These are phyloP conservation scores for Drosophila gunungcola DNA, from an alignment of 1,140 invertebrate species.

Conservation along the genomic window DNA sequence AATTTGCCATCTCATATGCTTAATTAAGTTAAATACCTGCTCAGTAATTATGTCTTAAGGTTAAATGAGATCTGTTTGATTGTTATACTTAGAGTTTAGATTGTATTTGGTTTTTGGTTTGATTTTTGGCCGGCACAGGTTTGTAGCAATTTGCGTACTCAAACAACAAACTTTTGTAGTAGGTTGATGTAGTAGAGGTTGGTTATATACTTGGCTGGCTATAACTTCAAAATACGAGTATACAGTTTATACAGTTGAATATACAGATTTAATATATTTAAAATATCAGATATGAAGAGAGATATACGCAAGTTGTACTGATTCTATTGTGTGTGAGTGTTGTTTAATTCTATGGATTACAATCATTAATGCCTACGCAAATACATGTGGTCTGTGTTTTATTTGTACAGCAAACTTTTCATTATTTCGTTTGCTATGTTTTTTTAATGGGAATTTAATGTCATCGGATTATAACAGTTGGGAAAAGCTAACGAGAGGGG, in stretches of 20 bases:
- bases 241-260: slow-evolving; percentile 72
- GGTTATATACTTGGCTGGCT: slow-evolving; percentile 75
- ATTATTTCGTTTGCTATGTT: slow-evolving; percentile 11
- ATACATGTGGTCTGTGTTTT: slow-evolving; percentile 27
- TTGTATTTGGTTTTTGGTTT: slow-evolving; percentile 57
- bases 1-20: slow-evolving; percentile 13
- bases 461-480: slow-evolving; percentile 41
- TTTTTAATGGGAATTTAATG: slow-evolving; percentile 59
- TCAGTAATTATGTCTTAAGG: slow-evolving; percentile 57
- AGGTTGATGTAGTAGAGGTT: slow-evolving; percentile 54
- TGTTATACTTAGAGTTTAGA: slow-evolving; percentile 76
- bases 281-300: slow-evolving; percentile 45
- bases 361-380: slow-evolving; percentile 48
- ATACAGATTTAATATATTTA: slow-evolving; percentile 55
- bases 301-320: slow-evolving; percentile 27
- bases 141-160: slow-evolving; percentile 82
- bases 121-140: slow-evolving; percentile 73
- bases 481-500: slow-evolving; percentile 9
- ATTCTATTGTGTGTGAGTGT: slow-evolving; percentile 28
- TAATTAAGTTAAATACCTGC: slow-evolving; percentile 75
- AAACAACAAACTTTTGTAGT: slow-evolving; percentile 77
- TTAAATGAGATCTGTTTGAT: slow-evolving; percentile 54
- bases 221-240: slow-evolving; percentile 80
- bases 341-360: slow-evolving; percentile 43
- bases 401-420: slow-evolving; percentile 40